Conservation (phyloP, 2,113 vertebrate genomes). For the Cyanistes caeruleus region DNA sequence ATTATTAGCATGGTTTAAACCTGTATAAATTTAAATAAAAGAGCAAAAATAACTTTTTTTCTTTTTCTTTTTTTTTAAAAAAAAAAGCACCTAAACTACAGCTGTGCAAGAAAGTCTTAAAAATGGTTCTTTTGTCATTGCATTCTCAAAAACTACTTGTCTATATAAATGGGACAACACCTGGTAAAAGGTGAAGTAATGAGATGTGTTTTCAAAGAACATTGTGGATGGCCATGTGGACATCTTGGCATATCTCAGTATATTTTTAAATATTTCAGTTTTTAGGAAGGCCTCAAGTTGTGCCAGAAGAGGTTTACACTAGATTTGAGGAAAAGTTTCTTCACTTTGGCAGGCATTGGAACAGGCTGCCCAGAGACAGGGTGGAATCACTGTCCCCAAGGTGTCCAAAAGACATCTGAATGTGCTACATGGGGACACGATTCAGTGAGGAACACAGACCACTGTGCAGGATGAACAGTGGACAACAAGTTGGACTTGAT, state of each 20-base stretch:
- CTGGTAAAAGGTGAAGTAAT: background rate
- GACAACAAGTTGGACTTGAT: background rate
- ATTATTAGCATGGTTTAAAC: background rate
- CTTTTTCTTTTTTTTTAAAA: background rate
- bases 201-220: background rate
- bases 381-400: accelerated
- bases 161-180: background rate
- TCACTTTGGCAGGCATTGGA: background rate
- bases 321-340: background rate
- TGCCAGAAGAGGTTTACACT: background rate
- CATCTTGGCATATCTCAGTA: background rate
- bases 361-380: background rate
- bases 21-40: background rate
- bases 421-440: background rate
- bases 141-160: background rate
- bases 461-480: background rate
- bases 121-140: background rate
- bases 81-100: background rate
- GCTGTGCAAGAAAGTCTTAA: background rate
- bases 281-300: background rate
- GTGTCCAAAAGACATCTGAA: background rate
- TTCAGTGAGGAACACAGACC: background rate
- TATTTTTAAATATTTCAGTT: background rate
- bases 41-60: background rate
- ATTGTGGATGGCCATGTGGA: background rate